phyloP scores from a whole-genome alignment of 1,140 invertebrate genomes.

The Brachionus calyciflorus region DNA sequence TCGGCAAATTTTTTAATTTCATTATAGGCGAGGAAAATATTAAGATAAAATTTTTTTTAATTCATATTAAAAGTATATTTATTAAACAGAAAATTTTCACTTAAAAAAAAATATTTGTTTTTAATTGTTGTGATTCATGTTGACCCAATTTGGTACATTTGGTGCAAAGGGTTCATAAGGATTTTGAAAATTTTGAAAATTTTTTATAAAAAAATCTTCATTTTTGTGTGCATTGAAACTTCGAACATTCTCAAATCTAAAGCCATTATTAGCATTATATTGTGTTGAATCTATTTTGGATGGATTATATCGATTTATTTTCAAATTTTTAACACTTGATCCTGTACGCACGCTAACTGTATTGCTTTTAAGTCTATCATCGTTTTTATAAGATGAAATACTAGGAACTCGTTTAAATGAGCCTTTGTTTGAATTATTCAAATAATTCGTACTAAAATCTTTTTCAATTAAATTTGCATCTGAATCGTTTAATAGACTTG shows the following conservation, averaged over 20 bases:
- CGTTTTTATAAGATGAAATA: neutral
- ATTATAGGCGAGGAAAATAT: no score
- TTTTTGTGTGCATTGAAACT: neutral
- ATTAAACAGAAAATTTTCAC: no score
- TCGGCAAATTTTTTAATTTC: no score
- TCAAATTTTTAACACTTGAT: neutral
- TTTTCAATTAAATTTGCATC: neutral
- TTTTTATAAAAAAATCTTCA: neutral
- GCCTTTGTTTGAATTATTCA: neutral
- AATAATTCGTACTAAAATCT: neutral
- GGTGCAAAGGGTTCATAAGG: neutral
- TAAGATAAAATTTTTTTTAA: no score
- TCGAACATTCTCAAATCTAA: constrained; percentile 15
- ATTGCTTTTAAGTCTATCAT: neutral
- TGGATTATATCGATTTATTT: constrained; percentile 23
- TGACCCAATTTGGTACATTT: no score
- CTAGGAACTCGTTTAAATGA: neutral
- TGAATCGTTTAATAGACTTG: neutral
- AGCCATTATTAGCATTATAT: neutral
- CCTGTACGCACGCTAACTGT: neutral
- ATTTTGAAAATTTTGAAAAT: neutral
- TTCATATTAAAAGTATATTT: no score
- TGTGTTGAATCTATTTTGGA: neutral
- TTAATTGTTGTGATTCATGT: no score
- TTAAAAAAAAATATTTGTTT: no score